Conservation (phyloP, 1,140 invertebrate genomes). For the Andricus grossulariae region DNA sequence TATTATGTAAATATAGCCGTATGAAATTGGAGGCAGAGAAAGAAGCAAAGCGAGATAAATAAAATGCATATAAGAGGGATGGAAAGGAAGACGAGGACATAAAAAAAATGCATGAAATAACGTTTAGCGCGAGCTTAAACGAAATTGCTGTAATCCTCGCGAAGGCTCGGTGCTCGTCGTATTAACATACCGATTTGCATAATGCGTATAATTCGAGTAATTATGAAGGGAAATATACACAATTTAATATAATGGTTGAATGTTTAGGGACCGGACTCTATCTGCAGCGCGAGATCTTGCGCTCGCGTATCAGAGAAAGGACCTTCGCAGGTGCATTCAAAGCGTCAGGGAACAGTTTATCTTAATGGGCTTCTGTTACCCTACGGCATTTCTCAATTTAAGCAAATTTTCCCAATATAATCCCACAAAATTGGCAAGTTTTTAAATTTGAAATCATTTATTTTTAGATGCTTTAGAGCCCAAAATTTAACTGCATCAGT, state of each 20-base stretch:
- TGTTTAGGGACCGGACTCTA: constrained; percentile 67
- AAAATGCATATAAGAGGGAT: background rate
- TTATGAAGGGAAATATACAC: constrained; percentile 76
- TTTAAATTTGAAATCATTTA: too few species aligned
- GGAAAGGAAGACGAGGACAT: constrained; percentile 40
- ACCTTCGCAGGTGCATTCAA: constrained; percentile 46
- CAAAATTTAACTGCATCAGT: too few species aligned
- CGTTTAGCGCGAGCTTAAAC: constrained; percentile 72
- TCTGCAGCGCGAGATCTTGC: constrained; percentile 62
- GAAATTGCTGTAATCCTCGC: constrained; percentile 72
- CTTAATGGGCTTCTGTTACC: constrained; percentile 8
- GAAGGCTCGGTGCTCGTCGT: constrained; percentile 36
- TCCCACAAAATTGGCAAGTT: too few species aligned
- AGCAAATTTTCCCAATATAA: constrained; percentile 11
- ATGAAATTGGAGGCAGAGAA: constrained; percentile 11
- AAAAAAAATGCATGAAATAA: constrained; percentile 65
- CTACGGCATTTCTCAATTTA: background rate
- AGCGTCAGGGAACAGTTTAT: constrained; percentile 28
- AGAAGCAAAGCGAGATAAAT: constrained; percentile 46
- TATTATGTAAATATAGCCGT: constrained; percentile 38
- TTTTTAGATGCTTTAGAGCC: too few species aligned
- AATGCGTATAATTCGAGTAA: constrained; percentile 77
- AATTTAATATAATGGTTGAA: constrained; percentile 75
- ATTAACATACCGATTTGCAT: constrained; percentile 76
- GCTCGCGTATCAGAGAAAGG: constrained; percentile 39